A percentile compares a stretch with the other conserved stretches of the same genome.
Evolutionary conservation across 2,113 vertebrate species (phyloP).

Genomic region (Asarcornis scutulata): DNA sequence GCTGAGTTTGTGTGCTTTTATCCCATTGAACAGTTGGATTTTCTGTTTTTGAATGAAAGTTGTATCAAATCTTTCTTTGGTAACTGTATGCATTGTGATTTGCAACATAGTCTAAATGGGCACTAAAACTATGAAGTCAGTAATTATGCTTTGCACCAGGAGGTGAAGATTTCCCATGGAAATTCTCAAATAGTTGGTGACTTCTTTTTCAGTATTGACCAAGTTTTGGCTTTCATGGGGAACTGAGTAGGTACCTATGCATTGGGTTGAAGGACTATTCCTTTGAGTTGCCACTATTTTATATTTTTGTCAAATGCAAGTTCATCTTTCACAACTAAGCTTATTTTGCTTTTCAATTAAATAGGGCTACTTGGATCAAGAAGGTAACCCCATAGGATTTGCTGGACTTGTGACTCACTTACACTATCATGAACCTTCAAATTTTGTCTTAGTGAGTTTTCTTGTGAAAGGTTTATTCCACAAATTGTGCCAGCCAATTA

Average conservation of each 20-base stretch:
- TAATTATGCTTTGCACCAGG: background rate
- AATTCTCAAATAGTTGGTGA: background rate
- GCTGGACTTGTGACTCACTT: conserved; percentile 64
- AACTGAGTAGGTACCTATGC: background rate
- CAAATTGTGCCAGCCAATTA: conserved; percentile 49
- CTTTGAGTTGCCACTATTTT: background rate
- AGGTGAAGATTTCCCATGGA: background rate
- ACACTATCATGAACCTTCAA: conserved; percentile 54
- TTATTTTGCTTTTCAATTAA: background rate
- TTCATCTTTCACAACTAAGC: background rate
- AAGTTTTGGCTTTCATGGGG: background rate
- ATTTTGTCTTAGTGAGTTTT: conserved; percentile 70
- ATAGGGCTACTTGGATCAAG: conserved; percentile 59
- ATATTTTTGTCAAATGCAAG: background rate
- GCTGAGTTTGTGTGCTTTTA: background rate
- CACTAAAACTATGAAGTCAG: background rate
- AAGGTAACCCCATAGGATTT: conserved; percentile 55
- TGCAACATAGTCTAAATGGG: background rate
- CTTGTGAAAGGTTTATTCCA: conserved; percentile 64
- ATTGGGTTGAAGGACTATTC: background rate
- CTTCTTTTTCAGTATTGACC: background rate
- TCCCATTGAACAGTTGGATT: background rate
- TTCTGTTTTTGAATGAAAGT: background rate
- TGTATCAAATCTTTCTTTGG: background rate
- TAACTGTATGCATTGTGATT: background rate